These are phyloP conservation scores for Trididemnum clinides DNA, from an alignment of 23 tunicate genomes.

Conservation along the genomic window DNA sequence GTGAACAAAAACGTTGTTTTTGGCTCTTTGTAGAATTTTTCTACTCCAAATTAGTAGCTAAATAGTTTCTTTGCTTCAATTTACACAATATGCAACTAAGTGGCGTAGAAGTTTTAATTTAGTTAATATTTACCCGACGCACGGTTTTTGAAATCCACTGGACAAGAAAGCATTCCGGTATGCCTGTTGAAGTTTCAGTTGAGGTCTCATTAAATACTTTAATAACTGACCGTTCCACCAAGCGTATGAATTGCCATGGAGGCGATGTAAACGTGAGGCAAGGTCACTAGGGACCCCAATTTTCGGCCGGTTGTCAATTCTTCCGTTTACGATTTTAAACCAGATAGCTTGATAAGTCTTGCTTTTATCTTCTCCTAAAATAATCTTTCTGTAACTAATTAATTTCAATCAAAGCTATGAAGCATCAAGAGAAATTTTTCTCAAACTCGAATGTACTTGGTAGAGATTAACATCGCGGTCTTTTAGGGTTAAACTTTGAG, in stretches of 20 bases:
- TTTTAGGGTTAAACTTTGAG: too few species aligned
- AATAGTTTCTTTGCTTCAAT: too few species aligned
- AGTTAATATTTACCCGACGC: slow-evolving; percentile 64
- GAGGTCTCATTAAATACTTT: slow-evolving; percentile 54
- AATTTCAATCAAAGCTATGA: too few species aligned
- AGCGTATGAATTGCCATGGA: slow-evolving; percentile 78
- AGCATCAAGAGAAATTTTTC: too few species aligned
- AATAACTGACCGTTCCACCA: slow-evolving; percentile 92
- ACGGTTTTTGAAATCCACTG: slow-evolving; percentile 34
- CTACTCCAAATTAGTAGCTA: too few species aligned
- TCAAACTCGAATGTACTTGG: too few species aligned
- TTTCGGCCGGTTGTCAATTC: slow-evolving; percentile 50
- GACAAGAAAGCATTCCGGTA: slow-evolving; percentile 5
- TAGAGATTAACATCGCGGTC: too few species aligned
- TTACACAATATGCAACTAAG: too few species aligned
- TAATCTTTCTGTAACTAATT: too few species aligned
- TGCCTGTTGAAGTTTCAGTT: slow-evolving; percentile 36
- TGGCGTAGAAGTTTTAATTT: too few species aligned
- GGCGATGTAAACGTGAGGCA: slow-evolving; percentile 23
- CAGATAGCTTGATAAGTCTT: neutral
- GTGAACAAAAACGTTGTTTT: too few species aligned
- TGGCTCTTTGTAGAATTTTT: too few species aligned
- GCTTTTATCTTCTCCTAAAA: slow-evolving; percentile 53
- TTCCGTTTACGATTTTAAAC: slow-evolving; percentile 66
- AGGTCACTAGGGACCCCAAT: slow-evolving; percentile 66